Evolutionary conservation across 2,797 vertebrate genomes (phyloP).

Genomic region (Schizothorax lantsangensis): DNA sequence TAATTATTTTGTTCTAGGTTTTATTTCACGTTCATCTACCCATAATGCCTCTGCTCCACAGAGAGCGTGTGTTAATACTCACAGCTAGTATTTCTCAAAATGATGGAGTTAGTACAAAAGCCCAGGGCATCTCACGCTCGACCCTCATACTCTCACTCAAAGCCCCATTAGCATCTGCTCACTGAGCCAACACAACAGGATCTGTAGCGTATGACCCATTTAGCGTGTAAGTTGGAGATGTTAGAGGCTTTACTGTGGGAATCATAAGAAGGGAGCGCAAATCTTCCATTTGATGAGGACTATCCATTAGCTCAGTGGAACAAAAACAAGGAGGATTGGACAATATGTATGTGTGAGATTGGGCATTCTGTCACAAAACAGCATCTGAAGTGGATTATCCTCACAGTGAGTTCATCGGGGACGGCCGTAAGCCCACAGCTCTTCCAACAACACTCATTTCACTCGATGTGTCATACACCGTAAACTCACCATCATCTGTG

Average conservation of each 20-base stretch:
- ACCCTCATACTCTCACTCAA: slow-evolving; percentile 37
- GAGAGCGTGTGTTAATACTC: slow-evolving; percentile 42
- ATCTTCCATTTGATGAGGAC: slow-evolving; percentile 31
- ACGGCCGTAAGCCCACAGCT: background rate
- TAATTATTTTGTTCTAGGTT: slow-evolving; percentile 46
- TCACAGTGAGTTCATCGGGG: slow-evolving; percentile 20
- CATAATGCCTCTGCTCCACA: slow-evolving; percentile 16
- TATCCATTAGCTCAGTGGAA: slow-evolving; percentile 51
- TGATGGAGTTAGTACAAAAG: slow-evolving; percentile 36
- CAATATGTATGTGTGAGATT: slow-evolving; percentile 32
- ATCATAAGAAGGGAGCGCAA: slow-evolving; percentile 32
- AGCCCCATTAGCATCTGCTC: slow-evolving; percentile 35
- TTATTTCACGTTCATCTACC: slow-evolving; percentile 9
- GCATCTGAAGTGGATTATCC: slow-evolving; percentile 43
- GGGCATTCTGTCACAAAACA: slow-evolving; percentile 39
- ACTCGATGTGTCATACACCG: background rate
- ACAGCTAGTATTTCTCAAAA: slow-evolving; percentile 48
- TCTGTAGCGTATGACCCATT: slow-evolving; percentile 39
- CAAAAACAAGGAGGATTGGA: slow-evolving; percentile 45
- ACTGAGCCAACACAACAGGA: slow-evolving; percentile 47
- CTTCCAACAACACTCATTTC: slow-evolving; percentile 1
- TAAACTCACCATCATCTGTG: background rate
- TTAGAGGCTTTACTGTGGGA: slow-evolving; percentile 31
- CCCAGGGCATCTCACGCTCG: slow-evolving; percentile 31
- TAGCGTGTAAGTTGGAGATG: slow-evolving; percentile 36